Evolutionary conservation across 2,113 vertebrate genomes (phyloP), one percentile per base, ranked within the genome.

Genomic region (Neopipo cinnamomea): DNA sequence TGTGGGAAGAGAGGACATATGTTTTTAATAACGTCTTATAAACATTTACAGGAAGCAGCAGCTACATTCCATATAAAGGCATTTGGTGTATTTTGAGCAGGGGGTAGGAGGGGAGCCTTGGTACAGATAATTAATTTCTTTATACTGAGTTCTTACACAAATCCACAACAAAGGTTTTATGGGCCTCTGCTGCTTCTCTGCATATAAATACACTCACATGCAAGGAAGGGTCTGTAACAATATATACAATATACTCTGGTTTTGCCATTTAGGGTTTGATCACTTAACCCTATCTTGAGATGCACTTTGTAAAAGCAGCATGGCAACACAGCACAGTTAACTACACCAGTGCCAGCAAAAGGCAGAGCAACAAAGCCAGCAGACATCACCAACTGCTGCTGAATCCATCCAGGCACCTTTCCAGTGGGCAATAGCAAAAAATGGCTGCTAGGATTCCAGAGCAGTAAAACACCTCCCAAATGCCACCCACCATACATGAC

Each of bases 11-110:
- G 88, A 92, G 76, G 82, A 95, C 91, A 95, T 83, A 93, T 79
- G 97, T 82, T 97, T 96, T 95, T 94, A 97, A 95, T 91, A 94
- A 94, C 93, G 91, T 92, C 91, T 96, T 80, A 94, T 74, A 97
- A 97, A 97, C 91, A 97, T 92, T 97, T 93, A 95, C 59, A 94
- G 94, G 95, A 96, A 97, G 76, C 87, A 92, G 84, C 85, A 85
- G 92, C 90, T 90, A 94, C 68, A 94, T 91, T 93, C 93, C 84
- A 94, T 96, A 95, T 96, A 96, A 97, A 96, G 94, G 81, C 94
- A 97, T 72, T 85, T 96, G 66, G 83, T 95, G 17, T 73, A 53
- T 95, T 84, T 96, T 97, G 58, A 95, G 71, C 68, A 94, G 50
- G 30, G 73, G 59, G 77, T 90, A 77, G 44, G 73, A 92, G 21